Evolutionary conservation across 2,797 vertebrate genomes (phyloP), one percentile per base, ranked within the genome.

Genomic region (Pipistrellus kuhlii): DNA sequence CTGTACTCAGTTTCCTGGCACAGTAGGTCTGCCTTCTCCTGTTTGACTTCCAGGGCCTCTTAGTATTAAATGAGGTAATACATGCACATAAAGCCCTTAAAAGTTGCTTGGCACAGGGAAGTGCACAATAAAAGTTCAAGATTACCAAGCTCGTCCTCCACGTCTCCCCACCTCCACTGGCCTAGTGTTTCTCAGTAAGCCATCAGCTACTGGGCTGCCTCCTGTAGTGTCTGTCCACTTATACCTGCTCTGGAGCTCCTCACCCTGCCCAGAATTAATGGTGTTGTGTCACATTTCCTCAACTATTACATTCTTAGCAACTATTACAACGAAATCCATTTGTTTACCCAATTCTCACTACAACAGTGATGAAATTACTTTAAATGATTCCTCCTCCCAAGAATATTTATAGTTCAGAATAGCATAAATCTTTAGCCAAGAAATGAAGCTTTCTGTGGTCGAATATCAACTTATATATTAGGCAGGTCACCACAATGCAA

Each of bases 41-140:
- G 21, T 77, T 81, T 93, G 84, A 87, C 4, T 77, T 81, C 53
- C n/a, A 76, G 68, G 51, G 21, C 1, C 20, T 41, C 35, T 91
- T 57, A 89, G 53, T 89, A 89, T 91, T 77, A 86, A 87, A 51
- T 85, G 68, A 90, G 64, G 44, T 81, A 75, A 82, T n/a, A 41
- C 21, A 88, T 17, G 64, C 69, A 41, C 0, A 27, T 27, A 69
- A 92, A 78, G 46, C 66, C 71, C 32, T 80, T 76, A 11, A 83
- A 80, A 11, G 23, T 53, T 75, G 21, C 59, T 86, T 83, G 62
- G 41, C 62, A 71, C 27, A 76, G 48, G 30, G 35, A 62, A 41
- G 13, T 12, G 14, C 6, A 18, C 23, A 48, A 53, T 57, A 46
- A 93, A 92, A 93, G 13, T 53, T 76, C 73, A 78, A 1, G 17